Evolutionary conservation across 2,113 vertebrate genomes (phyloP), one percentile per base, ranked within the genome.

Genomic region (Oreotrochilus melanogaster): DNA sequence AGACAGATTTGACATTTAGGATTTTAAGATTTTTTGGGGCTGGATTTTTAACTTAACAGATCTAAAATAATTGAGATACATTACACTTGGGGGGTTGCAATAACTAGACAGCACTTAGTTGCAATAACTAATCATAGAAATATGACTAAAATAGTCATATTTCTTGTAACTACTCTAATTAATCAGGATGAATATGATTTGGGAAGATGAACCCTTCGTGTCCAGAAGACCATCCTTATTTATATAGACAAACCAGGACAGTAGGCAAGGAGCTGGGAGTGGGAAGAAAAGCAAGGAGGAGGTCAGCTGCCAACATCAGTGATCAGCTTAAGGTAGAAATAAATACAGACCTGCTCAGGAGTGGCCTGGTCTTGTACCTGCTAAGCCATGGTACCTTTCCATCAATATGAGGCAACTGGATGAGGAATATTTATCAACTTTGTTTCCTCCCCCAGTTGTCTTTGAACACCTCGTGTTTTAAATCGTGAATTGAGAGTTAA

Each of bases 11-110:
- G 23, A 30, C 7, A 58, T 75, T 39, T 72, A 82, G 5, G 3
- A 4, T 7, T 53, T 14, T 28, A 24, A 22, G 47, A 6, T 1
- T 11, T 3, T 25, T 4, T 4, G 16, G 3, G 48, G 4, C 39
- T 39, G 39, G 28, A 8, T 33, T 84, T 78, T 65, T 82, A 3
- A 12, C 14, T 56, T 67, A 37, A 81, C 28, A 9, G 1, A 10
- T 62, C 11, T 31, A 25, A 14, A 66, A 69, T 24, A 69, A 85
- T 51, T 48, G 3, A 54, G 13, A 8, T 71, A 0, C 43, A 6
- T 56, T 47, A 30, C 8, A 39, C 28, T 2, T 74, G 27, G 2
- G 51, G 39, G 16, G 21, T 1, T 28, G 8, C 4, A 56, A 11
- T 51, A 11, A 60, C 50, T 25, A n/a, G 11, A 15, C 8, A 37